These are phyloP conservation scores for Cephus spinipes DNA, from an alignment of 2,888 invertebrate genomes.

Conservation along the genomic window DNA sequence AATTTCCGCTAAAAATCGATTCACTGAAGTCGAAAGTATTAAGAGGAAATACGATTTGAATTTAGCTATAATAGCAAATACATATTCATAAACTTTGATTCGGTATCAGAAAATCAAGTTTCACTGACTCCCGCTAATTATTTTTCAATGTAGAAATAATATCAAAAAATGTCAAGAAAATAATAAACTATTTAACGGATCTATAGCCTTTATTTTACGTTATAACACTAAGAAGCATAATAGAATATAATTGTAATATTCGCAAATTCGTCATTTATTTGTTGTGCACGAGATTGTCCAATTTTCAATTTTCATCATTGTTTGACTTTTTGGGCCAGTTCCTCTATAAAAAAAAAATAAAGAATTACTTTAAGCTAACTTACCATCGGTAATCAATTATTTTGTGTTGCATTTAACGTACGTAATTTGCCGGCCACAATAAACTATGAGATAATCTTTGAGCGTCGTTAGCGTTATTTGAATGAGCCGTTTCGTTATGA, in stretches of 20 bases:
- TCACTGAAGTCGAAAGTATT: too few species aligned
- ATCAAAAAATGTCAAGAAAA: not conserved
- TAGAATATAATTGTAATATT: not conserved
- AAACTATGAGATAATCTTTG: slow-evolving; percentile 18
- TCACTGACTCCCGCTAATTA: not conserved
- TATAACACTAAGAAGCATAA: not conserved
- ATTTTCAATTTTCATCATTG: not conserved
- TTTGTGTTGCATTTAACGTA: slow-evolving; percentile 4
- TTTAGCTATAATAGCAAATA: not conserved
- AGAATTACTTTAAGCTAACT: not conserved
- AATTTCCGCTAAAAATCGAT: not conserved
- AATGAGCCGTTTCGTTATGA: slow-evolving; percentile 21
- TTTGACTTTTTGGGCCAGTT: slow-evolving; percentile 21
- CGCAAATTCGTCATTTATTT: not conserved
- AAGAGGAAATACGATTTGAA: too few species aligned
- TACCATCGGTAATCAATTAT: not conserved
- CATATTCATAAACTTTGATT: too few species aligned
- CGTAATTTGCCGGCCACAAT: slow-evolving; percentile 23
- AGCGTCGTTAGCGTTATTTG: slow-evolving; percentile 15
- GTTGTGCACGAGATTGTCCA: not conserved
- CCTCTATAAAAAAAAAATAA: slow-evolving; percentile 20
- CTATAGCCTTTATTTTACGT: not conserved
- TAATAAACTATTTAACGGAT: not conserved
- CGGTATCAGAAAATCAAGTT: not conserved
- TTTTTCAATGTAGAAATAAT: too few species aligned